Percentiles rank a stretch among this genome's conserved stretches.
These are phyloP conservation scores for Sandelia bainsii DNA, from an alignment of 2,797 vertebrate species.

Conservation along the genomic window DNA sequence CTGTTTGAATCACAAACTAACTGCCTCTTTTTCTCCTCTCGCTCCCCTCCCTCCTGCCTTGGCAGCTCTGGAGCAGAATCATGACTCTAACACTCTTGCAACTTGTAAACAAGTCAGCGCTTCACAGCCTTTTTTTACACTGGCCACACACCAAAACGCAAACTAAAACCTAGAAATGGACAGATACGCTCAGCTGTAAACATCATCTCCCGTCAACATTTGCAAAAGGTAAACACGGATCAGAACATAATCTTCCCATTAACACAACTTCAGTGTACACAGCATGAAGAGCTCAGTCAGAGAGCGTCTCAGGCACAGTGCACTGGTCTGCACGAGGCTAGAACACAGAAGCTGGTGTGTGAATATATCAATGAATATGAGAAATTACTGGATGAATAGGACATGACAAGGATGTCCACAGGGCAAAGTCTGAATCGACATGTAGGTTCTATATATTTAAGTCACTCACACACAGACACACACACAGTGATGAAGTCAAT, in stretches of 20 bases:
- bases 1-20: conserved; percentile 58
- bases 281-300: not conserved
- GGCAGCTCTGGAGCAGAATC: conserved; percentile 27
- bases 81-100: conserved; percentile 37
- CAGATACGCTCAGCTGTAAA: conserved; percentile 22
- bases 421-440: too few species aligned
- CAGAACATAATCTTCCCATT: conserved; percentile 20
- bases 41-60: not conserved
- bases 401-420: too few species aligned
- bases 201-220: conserved; percentile 19
- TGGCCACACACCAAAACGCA: conserved; percentile 13
- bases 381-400: too few species aligned
- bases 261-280: conserved; percentile 8
- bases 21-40: not conserved
- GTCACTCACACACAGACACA: too few species aligned
- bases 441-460: too few species aligned
- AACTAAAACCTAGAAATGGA: conserved; percentile 24
- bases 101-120: conserved; percentile 54
- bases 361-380: conserved; percentile 14
- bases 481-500: too few species aligned
- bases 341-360: not conserved
- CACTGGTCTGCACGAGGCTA: not conserved
- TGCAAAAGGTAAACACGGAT: conserved; percentile 40
- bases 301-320: not conserved
- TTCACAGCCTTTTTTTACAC: conserved; percentile 18